These are phyloP conservation scores for Alcedo atthis DNA, from an alignment of 2,797 vertebrate species.

Conservation along the genomic window DNA sequence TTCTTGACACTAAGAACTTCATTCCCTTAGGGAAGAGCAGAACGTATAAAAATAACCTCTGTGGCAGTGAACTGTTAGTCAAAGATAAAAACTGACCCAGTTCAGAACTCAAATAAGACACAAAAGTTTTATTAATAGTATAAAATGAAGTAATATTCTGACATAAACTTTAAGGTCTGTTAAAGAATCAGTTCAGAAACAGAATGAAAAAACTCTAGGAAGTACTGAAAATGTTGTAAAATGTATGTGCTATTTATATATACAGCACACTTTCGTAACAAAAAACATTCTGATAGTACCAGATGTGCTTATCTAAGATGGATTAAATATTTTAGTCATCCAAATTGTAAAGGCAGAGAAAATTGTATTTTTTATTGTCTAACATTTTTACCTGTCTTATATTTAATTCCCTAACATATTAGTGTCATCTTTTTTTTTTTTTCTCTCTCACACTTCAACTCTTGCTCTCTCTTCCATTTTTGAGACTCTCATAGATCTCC, in stretches of 20 bases:
- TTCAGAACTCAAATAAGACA: not conserved
- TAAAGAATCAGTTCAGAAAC: not conserved
- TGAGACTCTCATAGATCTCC: accelerated
- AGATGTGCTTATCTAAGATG: accelerated
- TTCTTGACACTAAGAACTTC: not conserved
- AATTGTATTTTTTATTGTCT: not conserved
- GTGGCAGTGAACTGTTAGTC: not conserved
- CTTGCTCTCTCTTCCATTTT: not conserved
- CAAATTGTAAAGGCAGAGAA: not conserved
- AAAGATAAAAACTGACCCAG: not conserved
- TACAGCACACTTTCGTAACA: not conserved
- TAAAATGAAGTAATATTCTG: not conserved
- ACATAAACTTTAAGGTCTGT: not conserved
- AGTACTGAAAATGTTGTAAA: not conserved
- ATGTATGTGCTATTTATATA: not conserved
- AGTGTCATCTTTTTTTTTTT: not conserved
- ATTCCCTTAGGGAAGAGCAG: not conserved
- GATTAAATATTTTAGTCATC: not conserved
- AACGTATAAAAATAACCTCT: not conserved
- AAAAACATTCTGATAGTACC: not conserved
- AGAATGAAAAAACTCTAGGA: not conserved
- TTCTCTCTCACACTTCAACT: not conserved
- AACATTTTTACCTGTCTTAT: not conserved
- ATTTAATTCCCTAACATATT: not conserved
- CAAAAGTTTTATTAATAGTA: not conserved